A percentile compares a stretch with the other conserved stretches of the same genome.
Evolutionary conservation across 2,797 vertebrate species (phyloP).

Genomic region (Botia almorhae): DNA sequence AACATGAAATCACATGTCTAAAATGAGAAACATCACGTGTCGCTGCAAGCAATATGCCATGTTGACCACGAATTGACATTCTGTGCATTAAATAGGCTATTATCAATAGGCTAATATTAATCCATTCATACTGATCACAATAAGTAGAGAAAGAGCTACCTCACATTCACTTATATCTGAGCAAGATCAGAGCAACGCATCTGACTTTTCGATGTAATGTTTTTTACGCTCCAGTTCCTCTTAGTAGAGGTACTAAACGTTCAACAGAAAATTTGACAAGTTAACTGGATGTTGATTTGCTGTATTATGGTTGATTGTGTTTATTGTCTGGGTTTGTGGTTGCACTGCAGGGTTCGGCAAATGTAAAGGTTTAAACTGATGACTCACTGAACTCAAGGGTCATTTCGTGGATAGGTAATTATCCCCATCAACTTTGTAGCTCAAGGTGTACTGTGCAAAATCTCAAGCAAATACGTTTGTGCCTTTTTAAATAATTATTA

Average conservation of each 20-base stretch:
- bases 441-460: neutral
- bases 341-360: conserved; percentile 21
- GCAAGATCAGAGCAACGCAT: neutral
- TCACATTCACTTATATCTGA: neutral
- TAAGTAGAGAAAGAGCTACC: neutral
- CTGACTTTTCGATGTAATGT: neutral
- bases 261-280: neutral
- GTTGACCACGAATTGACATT: too few relatives aligned
- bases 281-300: conserved; percentile 33
- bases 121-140: neutral
- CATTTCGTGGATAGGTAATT: neutral
- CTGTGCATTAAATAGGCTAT: too few relatives aligned
- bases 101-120: neutral
- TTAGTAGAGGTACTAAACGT: neutral
- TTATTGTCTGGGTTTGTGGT: conserved; percentile 44
- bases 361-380: neutral
- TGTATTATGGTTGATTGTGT: conserved; percentile 44
- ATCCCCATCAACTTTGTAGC: neutral
- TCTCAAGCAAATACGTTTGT: neutral
- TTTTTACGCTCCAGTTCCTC: neutral
- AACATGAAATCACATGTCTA: too few relatives aligned
- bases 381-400: conserved; percentile 19
- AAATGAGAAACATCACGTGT: too few relatives aligned
- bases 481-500: neutral
- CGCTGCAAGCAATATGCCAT: too few relatives aligned